Conservation (phyloP, 2,113 vertebrate species). For the Climacteris rufus region DNA sequence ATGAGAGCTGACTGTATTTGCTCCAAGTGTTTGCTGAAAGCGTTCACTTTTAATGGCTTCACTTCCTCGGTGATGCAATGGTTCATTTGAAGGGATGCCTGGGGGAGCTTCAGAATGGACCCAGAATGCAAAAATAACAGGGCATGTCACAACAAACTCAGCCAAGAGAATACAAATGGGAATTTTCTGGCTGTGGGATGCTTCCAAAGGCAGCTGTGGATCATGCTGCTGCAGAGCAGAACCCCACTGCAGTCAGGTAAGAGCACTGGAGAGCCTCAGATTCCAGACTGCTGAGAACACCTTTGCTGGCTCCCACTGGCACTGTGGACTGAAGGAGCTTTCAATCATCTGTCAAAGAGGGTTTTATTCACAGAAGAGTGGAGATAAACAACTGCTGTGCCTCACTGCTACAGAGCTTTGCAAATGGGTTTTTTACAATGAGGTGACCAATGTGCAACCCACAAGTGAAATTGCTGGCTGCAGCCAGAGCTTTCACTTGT, state of each 20-base stretch:
- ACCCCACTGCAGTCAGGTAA: not conserved
- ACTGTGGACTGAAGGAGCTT: not conserved
- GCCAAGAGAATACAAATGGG: conserved; percentile 14
- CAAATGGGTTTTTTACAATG: not conserved
- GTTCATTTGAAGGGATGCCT: conserved; percentile 43
- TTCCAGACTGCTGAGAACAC: not conserved
- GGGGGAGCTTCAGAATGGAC: conserved; percentile 3
- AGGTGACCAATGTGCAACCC: not conserved
- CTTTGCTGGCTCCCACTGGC: not conserved
- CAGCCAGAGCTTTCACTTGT: not conserved
- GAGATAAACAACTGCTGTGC: not conserved
- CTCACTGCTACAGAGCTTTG: not conserved
- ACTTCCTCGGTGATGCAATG: conserved; percentile 42
- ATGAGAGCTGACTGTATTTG: not conserved
- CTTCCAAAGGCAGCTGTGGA: not conserved
- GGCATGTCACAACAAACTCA: conserved; percentile 36
- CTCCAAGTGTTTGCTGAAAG: not conserved
- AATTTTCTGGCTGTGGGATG: conserved; percentile 12
- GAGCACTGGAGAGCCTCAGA: not conserved
- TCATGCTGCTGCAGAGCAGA: not conserved
- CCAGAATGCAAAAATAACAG: conserved; percentile 41
- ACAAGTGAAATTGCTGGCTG: not conserved
- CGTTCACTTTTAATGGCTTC: conserved; percentile 17
- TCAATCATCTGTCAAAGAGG: not conserved
- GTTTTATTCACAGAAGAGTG: not conserved